Percentiles rank a stretch among this genome's conserved stretches.
Evolutionary conservation across 2,888 invertebrate species (phyloP).

Genomic region (Laspeyria flexula): DNA sequence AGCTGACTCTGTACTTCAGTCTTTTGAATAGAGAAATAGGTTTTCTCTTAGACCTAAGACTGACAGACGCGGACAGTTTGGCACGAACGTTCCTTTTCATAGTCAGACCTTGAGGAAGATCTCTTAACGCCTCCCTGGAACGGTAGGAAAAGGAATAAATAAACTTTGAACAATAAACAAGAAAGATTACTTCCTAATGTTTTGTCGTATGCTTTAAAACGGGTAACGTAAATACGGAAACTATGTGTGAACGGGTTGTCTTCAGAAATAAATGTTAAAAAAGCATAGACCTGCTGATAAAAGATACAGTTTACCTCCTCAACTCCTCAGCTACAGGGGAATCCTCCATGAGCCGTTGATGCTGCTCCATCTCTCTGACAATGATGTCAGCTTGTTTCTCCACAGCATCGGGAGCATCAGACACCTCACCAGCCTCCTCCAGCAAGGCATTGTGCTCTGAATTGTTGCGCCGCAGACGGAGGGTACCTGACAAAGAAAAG

Average conservation of each 20-base stretch:
- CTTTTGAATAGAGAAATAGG: slow-evolving; percentile 85
- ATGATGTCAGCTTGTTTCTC: slow-evolving; percentile 87
- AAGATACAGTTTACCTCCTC: slow-evolving; percentile 83
- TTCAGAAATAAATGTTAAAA: too few species aligned
- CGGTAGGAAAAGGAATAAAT: background rate
- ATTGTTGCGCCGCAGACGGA: slow-evolving; percentile 66
- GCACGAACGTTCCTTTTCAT: slow-evolving; percentile 89
- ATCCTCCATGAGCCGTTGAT: slow-evolving; percentile 88
- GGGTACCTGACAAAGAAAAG: slow-evolving; percentile 58
- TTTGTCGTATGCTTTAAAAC: too few species aligned
- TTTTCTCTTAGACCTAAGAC: slow-evolving; percentile 80
- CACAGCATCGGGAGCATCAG: slow-evolving; percentile 54
- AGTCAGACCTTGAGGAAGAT: slow-evolving; percentile 89
- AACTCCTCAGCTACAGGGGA: slow-evolving; percentile 87
- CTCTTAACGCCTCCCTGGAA: slow-evolving; percentile 87
- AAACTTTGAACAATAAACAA: background rate
- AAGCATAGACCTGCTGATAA: too few species aligned
- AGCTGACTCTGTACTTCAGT: slow-evolving; percentile 85
- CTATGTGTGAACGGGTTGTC: too few species aligned
- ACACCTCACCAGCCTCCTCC: slow-evolving; percentile 48
- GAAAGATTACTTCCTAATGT: too few species aligned
- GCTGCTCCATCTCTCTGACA: slow-evolving; percentile 88
- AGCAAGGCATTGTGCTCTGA: slow-evolving; percentile 70
- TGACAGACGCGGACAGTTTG: slow-evolving; percentile 87
- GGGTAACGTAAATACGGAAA: too few species aligned